Evolutionary conservation across 2,888 invertebrate species (phyloP).

Genomic region (Tinea trinotella): DNA sequence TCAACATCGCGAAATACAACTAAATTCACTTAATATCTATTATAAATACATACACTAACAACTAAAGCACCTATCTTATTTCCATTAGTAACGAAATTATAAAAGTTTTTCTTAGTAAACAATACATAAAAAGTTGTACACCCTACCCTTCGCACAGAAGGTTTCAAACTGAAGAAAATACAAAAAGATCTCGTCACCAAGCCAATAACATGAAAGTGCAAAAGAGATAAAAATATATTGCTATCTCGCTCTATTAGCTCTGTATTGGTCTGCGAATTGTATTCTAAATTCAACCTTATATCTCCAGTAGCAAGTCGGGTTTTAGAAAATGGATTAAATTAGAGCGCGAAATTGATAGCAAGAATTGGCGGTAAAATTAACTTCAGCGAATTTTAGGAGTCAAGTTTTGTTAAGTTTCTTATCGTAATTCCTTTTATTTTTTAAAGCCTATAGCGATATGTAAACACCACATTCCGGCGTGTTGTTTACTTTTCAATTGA

Average conservation of each 20-base stretch:
- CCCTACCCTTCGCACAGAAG: slow-evolving; percentile 29
- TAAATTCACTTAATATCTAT: background rate
- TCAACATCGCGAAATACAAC: slow-evolving; percentile 36
- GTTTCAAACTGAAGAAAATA: slow-evolving; percentile 35
- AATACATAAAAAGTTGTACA: slow-evolving; percentile 29
- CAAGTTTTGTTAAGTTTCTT: background rate
- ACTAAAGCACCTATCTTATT: slow-evolving; percentile 20
- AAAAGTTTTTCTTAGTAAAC: slow-evolving; percentile 34
- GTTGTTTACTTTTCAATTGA: background rate
- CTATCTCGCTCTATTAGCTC: background rate
- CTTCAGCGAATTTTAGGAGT: background rate
- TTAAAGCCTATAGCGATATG: background rate
- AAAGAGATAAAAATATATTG: slow-evolving; percentile 8
- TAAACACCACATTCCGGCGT: background rate
- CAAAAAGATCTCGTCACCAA: background rate
- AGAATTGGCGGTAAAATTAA: background rate
- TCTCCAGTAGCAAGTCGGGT: too few relatives aligned
- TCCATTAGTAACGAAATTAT: slow-evolving; percentile 27
- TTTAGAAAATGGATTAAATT: background rate
- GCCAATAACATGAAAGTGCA: background rate
- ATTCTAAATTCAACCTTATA: background rate
- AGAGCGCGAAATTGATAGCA: background rate
- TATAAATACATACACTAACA: background rate
- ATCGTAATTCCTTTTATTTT: background rate
- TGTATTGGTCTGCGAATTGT: background rate